Base-by-base conservation (phyloP, 2,888 invertebrate genomes). In the Maniola hyperantus region DNA sequence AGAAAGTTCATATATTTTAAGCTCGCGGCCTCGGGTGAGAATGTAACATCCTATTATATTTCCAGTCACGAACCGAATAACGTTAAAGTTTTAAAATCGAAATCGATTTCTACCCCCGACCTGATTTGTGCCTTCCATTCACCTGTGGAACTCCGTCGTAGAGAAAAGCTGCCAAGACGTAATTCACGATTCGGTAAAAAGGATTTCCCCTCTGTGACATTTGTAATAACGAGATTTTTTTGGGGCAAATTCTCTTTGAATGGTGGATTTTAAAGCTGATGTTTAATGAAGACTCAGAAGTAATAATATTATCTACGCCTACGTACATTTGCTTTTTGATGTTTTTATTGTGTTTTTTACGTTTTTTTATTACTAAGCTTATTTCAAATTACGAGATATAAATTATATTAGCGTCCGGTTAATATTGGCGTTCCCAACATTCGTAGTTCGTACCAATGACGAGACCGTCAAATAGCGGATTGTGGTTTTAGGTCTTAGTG, bases 101-200 rank as follows among this genome's bases (percentile, higher is more conserved):
- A 76, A 82, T 82, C 80, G 83, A 83, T 81, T 81, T 75, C 71
- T 77, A 57, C 57, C 42, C 77, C 74, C 80, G 83, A 80, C 83
- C 82, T 77, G 79, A 79, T 81, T 83, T 77, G 75, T 75, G 73
- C 75, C 74, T 71, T 73, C 72, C 71, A 73, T 74, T 77, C 77
- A 80, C 79, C 77, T 79, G 78, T 72, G 65, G 73, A 71, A 67
- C 67, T 69, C 58, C 63, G 53, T 63, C 61, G 57, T 62, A 18
- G 65, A 67, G 66, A 65, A 66, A 71, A 70, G 65, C 65, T 66
- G 68, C 68, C 61, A 58, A 67, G 66, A 64, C 68, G 71, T 69
- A 71, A 71, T 70, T 68, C 66, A 68, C 53, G 61, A 71, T 65
- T 68, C 70, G 61, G 70, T 66, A 66, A 68, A 61, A 70, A 66